Conservation (phyloP, 2,888 invertebrate species). For the Eudasyphora cyanicolor region DNA sequence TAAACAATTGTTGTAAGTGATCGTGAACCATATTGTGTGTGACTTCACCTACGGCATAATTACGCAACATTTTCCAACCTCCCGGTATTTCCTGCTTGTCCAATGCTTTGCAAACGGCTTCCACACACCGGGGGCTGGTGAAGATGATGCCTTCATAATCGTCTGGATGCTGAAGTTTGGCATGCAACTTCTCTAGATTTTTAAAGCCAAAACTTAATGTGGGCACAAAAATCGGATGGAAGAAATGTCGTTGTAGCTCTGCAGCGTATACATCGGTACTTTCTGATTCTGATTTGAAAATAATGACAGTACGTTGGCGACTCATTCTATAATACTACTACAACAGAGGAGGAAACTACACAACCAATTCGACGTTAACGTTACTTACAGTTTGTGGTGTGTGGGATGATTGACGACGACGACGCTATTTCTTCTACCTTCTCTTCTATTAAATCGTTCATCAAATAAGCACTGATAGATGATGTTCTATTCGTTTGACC, state of each 20-base stretch:
- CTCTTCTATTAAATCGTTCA: background rate
- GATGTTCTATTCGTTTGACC: background rate
- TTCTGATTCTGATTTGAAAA: slow-evolving; percentile 79
- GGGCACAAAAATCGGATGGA: slow-evolving; percentile 80
- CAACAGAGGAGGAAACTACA: background rate
- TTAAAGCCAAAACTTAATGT: slow-evolving; percentile 81
- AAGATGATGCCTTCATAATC: slow-evolving; percentile 81
- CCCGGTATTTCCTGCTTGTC: slow-evolving; percentile 78
- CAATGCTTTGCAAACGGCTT: slow-evolving; percentile 80
- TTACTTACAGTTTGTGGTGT: slow-evolving; percentile 8
- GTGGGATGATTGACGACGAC: slow-evolving; percentile 8
- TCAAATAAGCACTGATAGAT: background rate
- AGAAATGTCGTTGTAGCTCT: slow-evolving; percentile 79
- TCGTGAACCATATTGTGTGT: slow-evolving; percentile 80
- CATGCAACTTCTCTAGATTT: slow-evolving; percentile 79
- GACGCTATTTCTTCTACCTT: background rate
- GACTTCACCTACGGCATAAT: slow-evolving; percentile 82
- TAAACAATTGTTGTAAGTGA: slow-evolving; percentile 80
- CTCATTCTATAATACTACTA: slow-evolving; percentile 44
- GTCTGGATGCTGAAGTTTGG: slow-evolving; percentile 79
- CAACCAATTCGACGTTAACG: slow-evolving; percentile 8
- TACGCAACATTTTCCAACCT: slow-evolving; percentile 80
- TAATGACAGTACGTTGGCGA: slow-evolving; percentile 74
- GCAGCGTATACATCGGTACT: slow-evolving; percentile 80
- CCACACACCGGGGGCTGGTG: slow-evolving; percentile 82